phyloP scores from a whole-genome alignment of 2,113 vertebrate genomes.

The Neopipo cinnamomea region DNA sequence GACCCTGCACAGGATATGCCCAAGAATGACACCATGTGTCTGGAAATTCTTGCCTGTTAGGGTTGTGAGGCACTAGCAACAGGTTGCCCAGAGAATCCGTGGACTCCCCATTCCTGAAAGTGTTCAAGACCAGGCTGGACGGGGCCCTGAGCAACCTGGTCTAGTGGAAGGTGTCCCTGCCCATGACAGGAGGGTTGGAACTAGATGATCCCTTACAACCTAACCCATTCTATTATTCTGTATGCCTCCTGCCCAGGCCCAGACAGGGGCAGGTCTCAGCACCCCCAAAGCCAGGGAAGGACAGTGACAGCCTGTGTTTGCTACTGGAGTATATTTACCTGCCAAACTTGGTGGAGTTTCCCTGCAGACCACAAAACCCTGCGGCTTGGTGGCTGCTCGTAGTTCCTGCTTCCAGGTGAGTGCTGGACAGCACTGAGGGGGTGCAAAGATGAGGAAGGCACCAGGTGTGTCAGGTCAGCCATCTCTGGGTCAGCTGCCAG shows the following conservation, averaged over 20 bases:
- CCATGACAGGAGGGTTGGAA: not conserved
- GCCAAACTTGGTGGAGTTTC: not conserved
- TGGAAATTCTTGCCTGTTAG: not conserved
- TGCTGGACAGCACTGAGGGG: not conserved
- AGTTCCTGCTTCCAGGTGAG: not conserved
- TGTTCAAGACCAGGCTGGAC: not conserved
- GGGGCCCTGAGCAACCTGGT: not conserved
- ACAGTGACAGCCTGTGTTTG: not conserved
- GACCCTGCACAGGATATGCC: not conserved
- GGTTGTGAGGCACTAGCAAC: not conserved
- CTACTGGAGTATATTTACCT: not conserved
- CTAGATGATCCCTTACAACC: not conserved
- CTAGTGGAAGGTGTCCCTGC: not conserved
- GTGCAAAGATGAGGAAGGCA: not conserved
- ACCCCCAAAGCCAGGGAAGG: not conserved
- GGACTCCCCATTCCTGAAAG: not conserved
- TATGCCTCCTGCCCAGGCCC: not conserved
- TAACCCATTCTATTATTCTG: not conserved
- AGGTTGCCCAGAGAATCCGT: not conserved
- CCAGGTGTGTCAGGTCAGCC: fast-evolving
- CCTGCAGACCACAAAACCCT: not conserved
- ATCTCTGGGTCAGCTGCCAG: not conserved
- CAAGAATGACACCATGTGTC: not conserved
- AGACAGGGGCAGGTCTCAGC: not conserved
- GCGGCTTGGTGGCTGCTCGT: fast-evolving